Conservation (phyloP, 2,797 vertebrate species). For the Trichosurus vulpecula region DNA sequence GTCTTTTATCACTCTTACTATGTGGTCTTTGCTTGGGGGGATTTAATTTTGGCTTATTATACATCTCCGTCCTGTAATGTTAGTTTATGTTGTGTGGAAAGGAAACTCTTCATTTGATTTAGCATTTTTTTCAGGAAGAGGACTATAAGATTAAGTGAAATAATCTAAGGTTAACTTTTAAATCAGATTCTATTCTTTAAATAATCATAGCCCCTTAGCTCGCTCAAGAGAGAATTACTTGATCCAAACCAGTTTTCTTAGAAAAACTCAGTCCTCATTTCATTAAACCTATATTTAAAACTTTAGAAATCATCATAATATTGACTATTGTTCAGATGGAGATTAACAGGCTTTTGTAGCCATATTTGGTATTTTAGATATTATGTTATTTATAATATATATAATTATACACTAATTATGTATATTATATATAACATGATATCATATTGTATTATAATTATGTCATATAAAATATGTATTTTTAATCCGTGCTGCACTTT, state of each 20-base stretch:
- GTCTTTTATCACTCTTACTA: neutral
- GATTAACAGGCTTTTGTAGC: rapidly evolving
- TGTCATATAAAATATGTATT: constrained; percentile 57
- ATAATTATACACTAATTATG: neutral
- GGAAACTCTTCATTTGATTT: neutral
- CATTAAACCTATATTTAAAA: neutral
- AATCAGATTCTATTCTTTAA: neutral
- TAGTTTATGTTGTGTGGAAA: neutral
- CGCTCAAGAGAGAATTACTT: neutral
- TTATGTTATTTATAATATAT: neutral
- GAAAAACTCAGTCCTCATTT: neutral
- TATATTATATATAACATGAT: too few relatives aligned
- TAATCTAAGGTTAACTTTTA: neutral
- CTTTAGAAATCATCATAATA: neutral
- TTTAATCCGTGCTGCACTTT: neutral
- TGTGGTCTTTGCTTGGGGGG: neutral
- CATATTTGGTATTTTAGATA: neutral
- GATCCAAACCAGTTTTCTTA: neutral
- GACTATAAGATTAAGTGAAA: neutral
- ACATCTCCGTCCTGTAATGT: neutral
- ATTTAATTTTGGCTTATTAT: neutral
- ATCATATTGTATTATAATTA: neutral
- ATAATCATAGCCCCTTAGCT: neutral
- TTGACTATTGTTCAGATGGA: rapidly evolving
- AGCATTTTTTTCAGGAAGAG: neutral